Evolutionary conservation across 2,113 vertebrate species (phyloP).

Genomic region (Pterophyllum scalare): DNA sequence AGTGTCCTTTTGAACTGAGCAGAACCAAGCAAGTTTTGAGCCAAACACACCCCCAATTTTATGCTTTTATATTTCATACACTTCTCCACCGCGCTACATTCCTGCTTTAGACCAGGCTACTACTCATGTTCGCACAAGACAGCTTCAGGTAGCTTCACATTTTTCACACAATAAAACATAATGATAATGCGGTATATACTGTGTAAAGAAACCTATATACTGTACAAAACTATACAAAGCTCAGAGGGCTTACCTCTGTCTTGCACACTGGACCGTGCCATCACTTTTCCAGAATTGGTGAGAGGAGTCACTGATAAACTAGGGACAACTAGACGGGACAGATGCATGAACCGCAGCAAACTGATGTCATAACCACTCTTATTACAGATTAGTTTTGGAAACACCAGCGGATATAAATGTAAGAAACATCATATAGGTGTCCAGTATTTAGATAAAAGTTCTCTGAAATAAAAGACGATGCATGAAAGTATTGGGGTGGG

Average conservation of each 20-base stretch:
- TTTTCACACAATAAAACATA: constrained; percentile 34
- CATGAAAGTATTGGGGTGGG: background rate
- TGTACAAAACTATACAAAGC: constrained; percentile 72
- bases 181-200: constrained; percentile 47
- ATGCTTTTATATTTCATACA: constrained; percentile 30
- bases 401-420: background rate
- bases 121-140: constrained; percentile 40
- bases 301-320: background rate
- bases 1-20: constrained; percentile 37
- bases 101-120: constrained; percentile 29
- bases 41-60: constrained; percentile 4
- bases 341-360: constrained; percentile 14
- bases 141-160: constrained; percentile 33
- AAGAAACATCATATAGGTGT: background rate
- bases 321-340: constrained; percentile 1
- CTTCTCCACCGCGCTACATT: constrained; percentile 37
- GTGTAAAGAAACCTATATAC: constrained; percentile 60
- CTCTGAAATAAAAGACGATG: background rate
- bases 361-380: background rate
- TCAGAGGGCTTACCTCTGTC: constrained; percentile 23
- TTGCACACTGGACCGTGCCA: constrained; percentile 47
- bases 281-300: constrained; percentile 16
- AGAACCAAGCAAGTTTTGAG: constrained; percentile 35
- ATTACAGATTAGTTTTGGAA: constrained; percentile 3
- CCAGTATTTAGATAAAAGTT: background rate